Evolutionary conservation across 1,140 invertebrate species (phyloP).

Genomic region (Eueides isabella): DNA sequence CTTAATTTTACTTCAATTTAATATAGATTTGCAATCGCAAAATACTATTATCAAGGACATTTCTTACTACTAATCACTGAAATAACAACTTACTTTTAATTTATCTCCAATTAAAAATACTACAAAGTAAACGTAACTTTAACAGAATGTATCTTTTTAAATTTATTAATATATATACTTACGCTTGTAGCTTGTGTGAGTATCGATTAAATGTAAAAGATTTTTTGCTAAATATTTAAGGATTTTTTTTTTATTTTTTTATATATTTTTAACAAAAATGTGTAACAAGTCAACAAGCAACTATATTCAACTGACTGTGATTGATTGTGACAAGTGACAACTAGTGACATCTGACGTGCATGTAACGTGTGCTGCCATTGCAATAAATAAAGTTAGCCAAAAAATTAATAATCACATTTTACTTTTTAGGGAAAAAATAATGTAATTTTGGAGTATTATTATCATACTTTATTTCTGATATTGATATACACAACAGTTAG

Average conservation of each 20-base stretch:
- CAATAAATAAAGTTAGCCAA: not conserved
- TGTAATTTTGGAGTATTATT: no score
- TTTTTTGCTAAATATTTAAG: not conserved
- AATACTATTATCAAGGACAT: no score
- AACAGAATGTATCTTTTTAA: not conserved
- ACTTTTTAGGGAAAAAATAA: not conserved
- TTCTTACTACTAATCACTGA: no score
- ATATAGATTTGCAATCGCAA: not conserved
- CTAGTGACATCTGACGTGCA: not conserved
- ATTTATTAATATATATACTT: not conserved
- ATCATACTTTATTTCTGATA: no score
- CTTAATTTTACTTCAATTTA: not conserved
- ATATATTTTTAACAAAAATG: no score
- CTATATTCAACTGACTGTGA: not conserved
- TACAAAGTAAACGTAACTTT: not conserved
- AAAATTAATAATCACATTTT: not conserved
- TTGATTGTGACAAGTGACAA: not conserved
- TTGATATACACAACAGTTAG: no score
- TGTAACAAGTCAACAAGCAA: not conserved
- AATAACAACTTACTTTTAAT: no score
- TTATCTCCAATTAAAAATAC: no score
- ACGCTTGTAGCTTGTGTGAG: not conserved
- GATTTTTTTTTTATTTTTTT: not conserved
- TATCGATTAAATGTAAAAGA: not conserved
- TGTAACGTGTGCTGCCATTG: not conserved